phyloP scores from a whole-genome alignment of 2,888 invertebrate species.

The Nowickia ferox region DNA sequence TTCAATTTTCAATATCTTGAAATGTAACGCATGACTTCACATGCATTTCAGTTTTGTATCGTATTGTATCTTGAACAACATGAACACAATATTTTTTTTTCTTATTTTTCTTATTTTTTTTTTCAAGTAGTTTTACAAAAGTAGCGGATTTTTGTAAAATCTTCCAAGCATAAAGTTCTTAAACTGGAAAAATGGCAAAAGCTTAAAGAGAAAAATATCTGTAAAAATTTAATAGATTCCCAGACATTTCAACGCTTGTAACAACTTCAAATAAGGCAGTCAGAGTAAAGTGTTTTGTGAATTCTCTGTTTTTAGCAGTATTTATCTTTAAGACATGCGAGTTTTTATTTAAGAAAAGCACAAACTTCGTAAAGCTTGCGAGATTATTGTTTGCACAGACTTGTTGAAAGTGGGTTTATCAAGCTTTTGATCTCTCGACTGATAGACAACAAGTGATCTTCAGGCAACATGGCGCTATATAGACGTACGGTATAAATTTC shows the following conservation, averaged over 20 bases:
- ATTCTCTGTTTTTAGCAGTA: neutral
- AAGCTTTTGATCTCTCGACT: too few species aligned
- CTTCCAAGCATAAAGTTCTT: slow-evolving; percentile 69
- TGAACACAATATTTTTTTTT: slow-evolving; percentile 26
- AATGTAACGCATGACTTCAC: slow-evolving; percentile 69
- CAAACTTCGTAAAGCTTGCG: too few species aligned
- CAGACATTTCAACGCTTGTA: slow-evolving; percentile 58
- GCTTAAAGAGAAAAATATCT: slow-evolving; percentile 1
- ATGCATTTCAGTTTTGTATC: slow-evolving; percentile 39
- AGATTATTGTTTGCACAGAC: too few species aligned
- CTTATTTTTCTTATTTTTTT: slow-evolving; percentile 7
- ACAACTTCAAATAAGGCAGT: neutral
- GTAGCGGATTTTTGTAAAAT: slow-evolving; percentile 58
- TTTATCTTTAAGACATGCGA: slow-evolving; percentile 23
- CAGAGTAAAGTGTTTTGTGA: slow-evolving; percentile 2
- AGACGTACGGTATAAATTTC: too few species aligned
- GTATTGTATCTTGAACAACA: slow-evolving; percentile 44
- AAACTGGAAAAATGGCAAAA: slow-evolving; percentile 41
- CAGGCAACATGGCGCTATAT: too few species aligned
- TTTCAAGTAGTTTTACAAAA: slow-evolving; percentile 30
- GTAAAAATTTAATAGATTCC: slow-evolving; percentile 47
- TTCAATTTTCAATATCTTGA: slow-evolving; percentile 68
- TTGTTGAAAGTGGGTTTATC: too few species aligned
- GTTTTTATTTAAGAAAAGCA: neutral
- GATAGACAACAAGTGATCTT: too few species aligned